phyloP scores from a whole-genome alignment of 2,113 vertebrate species.

The Pseudorhombus dupliciocellatus region DNA sequence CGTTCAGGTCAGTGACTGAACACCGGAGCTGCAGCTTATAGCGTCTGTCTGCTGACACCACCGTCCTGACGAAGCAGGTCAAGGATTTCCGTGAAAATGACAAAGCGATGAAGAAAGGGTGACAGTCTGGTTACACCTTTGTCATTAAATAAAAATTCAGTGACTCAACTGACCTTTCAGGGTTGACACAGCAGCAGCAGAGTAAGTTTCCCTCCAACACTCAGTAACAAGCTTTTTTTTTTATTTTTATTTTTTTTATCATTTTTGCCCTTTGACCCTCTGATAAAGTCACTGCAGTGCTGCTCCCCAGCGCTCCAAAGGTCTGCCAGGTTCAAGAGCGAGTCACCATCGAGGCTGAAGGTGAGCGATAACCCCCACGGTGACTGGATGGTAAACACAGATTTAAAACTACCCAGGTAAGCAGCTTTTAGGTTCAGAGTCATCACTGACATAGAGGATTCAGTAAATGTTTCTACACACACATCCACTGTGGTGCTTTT shows the following conservation, averaged over 20 bases:
- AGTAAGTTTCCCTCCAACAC: constrained; percentile 12
- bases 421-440: not conserved
- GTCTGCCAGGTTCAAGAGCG: constrained; percentile 40
- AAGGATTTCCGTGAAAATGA: not conserved
- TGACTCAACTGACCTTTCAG: constrained; percentile 16
- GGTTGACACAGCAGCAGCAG: not conserved
- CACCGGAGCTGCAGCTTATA: not conserved
- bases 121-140: not conserved
- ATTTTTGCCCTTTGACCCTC: constrained; percentile 55
- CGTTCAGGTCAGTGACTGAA: constrained; percentile 14
- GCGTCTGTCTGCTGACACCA: not conserved
- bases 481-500: not conserved
- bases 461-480: not conserved
- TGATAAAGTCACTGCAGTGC: constrained; percentile 55
- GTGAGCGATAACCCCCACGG: constrained; percentile 1
- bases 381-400: constrained; percentile 15
- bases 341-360: not conserved
- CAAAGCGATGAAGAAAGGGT: constrained; percentile 2
- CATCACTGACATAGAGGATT: not conserved
- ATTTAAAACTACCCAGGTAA: not conserved
- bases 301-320: constrained; percentile 60
- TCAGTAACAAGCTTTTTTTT: constrained; percentile 14
- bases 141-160: not conserved
- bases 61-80: not conserved
- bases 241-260: constrained; percentile 6